Base-by-base conservation (phyloP, 92 coral and sea anemone genomes). In the Muricea muricata region DNA sequence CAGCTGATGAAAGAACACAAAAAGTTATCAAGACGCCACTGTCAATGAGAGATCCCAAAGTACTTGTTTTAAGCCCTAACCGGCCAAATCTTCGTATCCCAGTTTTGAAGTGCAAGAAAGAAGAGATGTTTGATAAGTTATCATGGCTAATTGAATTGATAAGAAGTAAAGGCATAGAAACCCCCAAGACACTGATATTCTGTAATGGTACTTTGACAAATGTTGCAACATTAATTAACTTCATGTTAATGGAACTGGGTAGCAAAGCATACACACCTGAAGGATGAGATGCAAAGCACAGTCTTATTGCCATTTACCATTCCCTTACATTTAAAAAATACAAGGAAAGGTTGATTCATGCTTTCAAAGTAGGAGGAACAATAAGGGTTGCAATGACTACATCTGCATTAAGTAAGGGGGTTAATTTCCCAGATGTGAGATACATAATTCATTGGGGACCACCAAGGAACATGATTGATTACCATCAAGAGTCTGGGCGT, bases 161-260 rank as follows among this genome's bases (percentile, higher is more conserved):
- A 7, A 75, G 84, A 65, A 86, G 80, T 17, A 71, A 80, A 6
- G 91, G 94, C 20, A 25, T 7, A 26, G 21, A 78, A 17, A 80
- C 83, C 12, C 91, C 91, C 24, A 84, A 91, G 45, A 84, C 85
- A 20, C 87, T 91, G 25, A 79, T 91, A 14, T 91, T 91, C 39
- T 91, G 91, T 65, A 79, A 83, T 61, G 91, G 91, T 21, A 68
- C 93, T 6, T 18, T 87, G 11, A 87, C 75, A 4, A 86, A 81
- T 56, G 69, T 87, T 34, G 90, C 85, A 10, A 48, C 12, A 13
- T 24, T 87, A 0, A 14, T 63, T 7, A 84, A 88, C 60, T 50
- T 65, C 41, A 29, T 84, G 7, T 30, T 89, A 37, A n/a, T 89
- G 29, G 31, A 73, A 78, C 73, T 89, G 4, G 87, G 89, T 0